phyloP scores from a whole-genome alignment of 2,888 invertebrate genomes.

The Lasioglossum pauxillum region DNA sequence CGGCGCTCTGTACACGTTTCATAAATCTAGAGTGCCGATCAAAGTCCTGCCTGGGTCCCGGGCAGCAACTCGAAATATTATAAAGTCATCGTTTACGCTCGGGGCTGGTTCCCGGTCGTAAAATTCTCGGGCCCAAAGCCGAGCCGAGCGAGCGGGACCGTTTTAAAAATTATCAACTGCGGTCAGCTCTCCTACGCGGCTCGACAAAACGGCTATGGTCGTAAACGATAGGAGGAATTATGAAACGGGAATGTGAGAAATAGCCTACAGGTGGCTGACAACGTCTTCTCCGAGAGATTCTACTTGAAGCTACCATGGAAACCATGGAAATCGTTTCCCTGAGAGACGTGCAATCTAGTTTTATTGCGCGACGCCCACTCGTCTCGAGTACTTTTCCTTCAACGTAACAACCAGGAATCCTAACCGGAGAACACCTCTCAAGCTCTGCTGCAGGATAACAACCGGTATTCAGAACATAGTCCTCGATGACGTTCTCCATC shows the following conservation, averaged over 20 bases:
- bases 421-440: neutral
- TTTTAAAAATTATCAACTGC: conserved; percentile 17
- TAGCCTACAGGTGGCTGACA: conserved; percentile 54
- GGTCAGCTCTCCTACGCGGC: conserved; percentile 15
- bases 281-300: conserved; percentile 38
- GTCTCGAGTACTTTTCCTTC: neutral
- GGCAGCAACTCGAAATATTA: neutral
- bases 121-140: conserved; percentile 1
- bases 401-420: conserved; percentile 17
- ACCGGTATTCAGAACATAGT: neutral
- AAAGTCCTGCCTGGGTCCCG: conserved; percentile 8
- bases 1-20: neutral
- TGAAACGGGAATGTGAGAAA: conserved; percentile 65
- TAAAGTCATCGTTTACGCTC: conserved; percentile 17
- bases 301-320: conserved; percentile 26
- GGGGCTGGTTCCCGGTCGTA: conserved; percentile 1
- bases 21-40: conserved; percentile 21
- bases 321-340: conserved; percentile 54
- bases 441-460: conserved; percentile 5
- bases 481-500: neutral
- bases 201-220: conserved; percentile 14
- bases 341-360: conserved; percentile 25
- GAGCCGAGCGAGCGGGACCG: neutral
- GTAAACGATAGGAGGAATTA: conserved; percentile 64
- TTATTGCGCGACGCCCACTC: conserved; percentile 41